Evolutionary conservation across 2,797 vertebrate species (phyloP), one percentile per base, ranked within the genome.

Genomic region (Melanogrammus aeglefinus): DNA sequence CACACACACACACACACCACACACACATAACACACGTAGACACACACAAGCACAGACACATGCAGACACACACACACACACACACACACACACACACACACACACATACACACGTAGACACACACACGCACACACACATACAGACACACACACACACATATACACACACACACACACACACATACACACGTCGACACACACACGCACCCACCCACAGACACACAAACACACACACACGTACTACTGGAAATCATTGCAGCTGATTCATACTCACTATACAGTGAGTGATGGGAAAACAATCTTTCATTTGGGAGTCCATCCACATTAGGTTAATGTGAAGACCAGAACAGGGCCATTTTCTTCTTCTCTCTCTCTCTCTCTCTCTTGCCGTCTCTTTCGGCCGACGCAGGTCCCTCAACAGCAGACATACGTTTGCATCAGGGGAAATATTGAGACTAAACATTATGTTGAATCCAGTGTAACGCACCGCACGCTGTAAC

Each of bases 381-480:
- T 41, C 39, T 12, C 39, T 41, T 9, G 8, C 39, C 10, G 7
- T 41, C 39, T 9, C n/a, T 63, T 31, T 9, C 36, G 73, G 77
- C 77, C 78, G 71, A 82, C 66, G 72, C 76, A 76, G 75, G 74
- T 76, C 63, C 72, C 38, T 7, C 10, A 10, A 18, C 4, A 76
- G 41, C 16, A 77, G 27, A 70, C 10, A 47, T 47, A 31, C 35
- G 41, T 80, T 74, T 63, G 76, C 75, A 74, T 69, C 57, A n/a
- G 51, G 47, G 79, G 79, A 77, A 71, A 76, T 41, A 63, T 75
- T 81, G 76, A 75, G 76, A 75, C 79, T 75, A 77, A 81, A 77
- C 79, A 81, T 39, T 75, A 69, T 75, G 76, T 73, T 81, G 69
- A 76, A 76, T 82, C 72, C 66, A 77, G 76, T 63, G 35, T 36